A percentile compares a stretch with the other conserved stretches of the same genome.
Conservation (phyloP, 2,797 vertebrate genomes). For the Anguilla marmorata region DNA sequence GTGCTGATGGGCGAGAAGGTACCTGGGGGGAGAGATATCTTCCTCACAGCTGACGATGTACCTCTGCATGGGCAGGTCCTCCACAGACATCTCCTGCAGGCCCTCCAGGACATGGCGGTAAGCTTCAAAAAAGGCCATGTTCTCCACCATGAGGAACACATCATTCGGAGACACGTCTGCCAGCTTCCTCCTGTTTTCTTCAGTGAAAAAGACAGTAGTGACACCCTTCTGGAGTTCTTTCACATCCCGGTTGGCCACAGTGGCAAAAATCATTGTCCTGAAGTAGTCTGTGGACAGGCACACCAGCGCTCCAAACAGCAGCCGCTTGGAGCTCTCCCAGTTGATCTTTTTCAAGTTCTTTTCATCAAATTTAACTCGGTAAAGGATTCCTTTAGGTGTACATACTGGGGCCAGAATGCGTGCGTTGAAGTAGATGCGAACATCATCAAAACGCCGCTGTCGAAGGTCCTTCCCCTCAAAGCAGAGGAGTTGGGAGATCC, state of each 20-base stretch:
- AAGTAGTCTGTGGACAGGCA: conserved; percentile 52
- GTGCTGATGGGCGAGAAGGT: conserved; percentile 30
- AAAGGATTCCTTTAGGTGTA: conserved; percentile 45
- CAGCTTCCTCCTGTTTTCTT: conserved; percentile 42
- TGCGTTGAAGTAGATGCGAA: conserved; percentile 46
- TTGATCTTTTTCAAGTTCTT: conserved; percentile 34
- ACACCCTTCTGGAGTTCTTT: conserved; percentile 39
- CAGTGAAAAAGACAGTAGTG: conserved; percentile 41
- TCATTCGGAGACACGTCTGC: conserved; percentile 26
- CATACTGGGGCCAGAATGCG: conserved; percentile 37
- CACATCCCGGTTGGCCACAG: conserved; percentile 44
- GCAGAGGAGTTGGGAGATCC: conserved; percentile 45
- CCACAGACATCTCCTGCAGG: conserved; percentile 43
- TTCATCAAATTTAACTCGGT: conserved; percentile 41
- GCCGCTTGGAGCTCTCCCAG: conserved; percentile 50
- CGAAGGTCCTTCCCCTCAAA: conserved; percentile 25
- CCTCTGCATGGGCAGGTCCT: conserved; percentile 48
- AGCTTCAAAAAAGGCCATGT: conserved; percentile 54
- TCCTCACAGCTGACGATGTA: conserved; percentile 49
- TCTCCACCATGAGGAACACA: conserved; percentile 51
- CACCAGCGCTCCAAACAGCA: conserved; percentile 50
- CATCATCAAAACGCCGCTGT: conserved; percentile 39
- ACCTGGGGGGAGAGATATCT: conserved; percentile 42
- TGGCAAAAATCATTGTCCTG: conserved; percentile 51
- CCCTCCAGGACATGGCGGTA: conserved; percentile 53